Base-by-base conservation (phyloP, 2,113 vertebrate genomes). In the Protomyctophum bolini region DNA sequence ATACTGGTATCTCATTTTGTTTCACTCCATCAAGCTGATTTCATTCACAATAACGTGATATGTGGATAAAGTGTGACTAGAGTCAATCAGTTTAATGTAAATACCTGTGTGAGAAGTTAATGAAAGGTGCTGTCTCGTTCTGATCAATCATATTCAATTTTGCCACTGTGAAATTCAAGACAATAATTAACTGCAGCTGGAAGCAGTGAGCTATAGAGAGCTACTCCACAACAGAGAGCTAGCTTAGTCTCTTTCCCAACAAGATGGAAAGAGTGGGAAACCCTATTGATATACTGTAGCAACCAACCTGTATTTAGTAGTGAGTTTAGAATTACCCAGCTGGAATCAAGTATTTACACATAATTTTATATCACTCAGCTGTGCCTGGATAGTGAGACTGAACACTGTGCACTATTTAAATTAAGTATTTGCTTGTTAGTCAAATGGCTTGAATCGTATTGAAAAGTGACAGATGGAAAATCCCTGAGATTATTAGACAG, bases 61-160 rank as follows among this genome's bases (percentile, higher is more conserved):
- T 78, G 82, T 84, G n/a, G 70, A 69, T 84, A 88, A 84, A 68
- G 75, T 83, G 84, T 89, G 73, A 81, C 65, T 76, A 79, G 76
- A 80, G 70, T 87, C 82, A 88, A 76, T 75, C 76, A 78, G 78
- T 90, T 86, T 88, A 84, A 81, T 83, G 73, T 78, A 86, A 84
- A 88, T 41, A 85, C 56, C 59, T 59, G 57, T 85, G 75, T 80
- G 10, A 77, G 49, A 55, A 80, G 70, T 73, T 8, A 75, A 83
- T 82, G 75, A 86, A 79, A 72, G 70, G 66, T 64, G 75, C 72
- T 86, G 80, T 85, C 51, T 76, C 75, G 41, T 14, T 6, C 68
- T 65, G 66, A 59, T 12, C 2, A 54, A 54, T 54, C n/a, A 6
- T n/a, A 54, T 66, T 62, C 29, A 79, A 79, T 75, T 71, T 66